Evolutionary conservation across 2,888 invertebrate genomes (phyloP).

Genomic region (Myopa testacea): DNA sequence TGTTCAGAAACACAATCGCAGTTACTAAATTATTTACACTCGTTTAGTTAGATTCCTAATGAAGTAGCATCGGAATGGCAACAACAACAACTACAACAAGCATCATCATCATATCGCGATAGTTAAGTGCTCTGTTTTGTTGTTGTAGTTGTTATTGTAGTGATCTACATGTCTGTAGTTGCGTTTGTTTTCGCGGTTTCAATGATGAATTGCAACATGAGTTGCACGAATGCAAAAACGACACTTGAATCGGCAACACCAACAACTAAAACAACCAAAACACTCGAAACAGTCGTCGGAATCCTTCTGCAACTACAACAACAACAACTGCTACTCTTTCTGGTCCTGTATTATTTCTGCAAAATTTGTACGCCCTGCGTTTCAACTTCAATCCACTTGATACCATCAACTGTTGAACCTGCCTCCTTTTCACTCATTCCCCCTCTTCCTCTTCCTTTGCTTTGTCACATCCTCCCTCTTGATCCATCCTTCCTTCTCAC

Average conservation of each 20-base stretch:
- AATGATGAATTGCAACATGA: not conserved
- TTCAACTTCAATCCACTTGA: not conserved
- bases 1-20: constrained; percentile 1
- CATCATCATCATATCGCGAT: too few species aligned
- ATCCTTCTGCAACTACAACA: not conserved
- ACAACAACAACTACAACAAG: not conserved
- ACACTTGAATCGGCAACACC: not conserved
- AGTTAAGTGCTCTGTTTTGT: constrained; percentile 11
- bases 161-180: not conserved
- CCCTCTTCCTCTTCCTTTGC: too few species aligned
- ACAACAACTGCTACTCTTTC: not conserved
- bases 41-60: constrained; percentile 33
- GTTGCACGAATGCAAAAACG: not conserved
- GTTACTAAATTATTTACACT: constrained; percentile 32
- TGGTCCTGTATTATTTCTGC: not conserved
- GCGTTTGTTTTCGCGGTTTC: not conserved
- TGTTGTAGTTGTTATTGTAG: not conserved
- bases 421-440: too few species aligned
- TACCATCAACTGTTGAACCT: not conserved
- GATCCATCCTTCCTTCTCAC: too few species aligned
- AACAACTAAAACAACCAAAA: constrained; percentile 10
- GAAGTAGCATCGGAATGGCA: constrained; percentile 39
- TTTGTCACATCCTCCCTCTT: too few species aligned
- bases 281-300: not conserved
- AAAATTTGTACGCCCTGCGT: not conserved